Conservation (phyloP, 2,888 invertebrate genomes). For the Heliconius erato region DNA sequence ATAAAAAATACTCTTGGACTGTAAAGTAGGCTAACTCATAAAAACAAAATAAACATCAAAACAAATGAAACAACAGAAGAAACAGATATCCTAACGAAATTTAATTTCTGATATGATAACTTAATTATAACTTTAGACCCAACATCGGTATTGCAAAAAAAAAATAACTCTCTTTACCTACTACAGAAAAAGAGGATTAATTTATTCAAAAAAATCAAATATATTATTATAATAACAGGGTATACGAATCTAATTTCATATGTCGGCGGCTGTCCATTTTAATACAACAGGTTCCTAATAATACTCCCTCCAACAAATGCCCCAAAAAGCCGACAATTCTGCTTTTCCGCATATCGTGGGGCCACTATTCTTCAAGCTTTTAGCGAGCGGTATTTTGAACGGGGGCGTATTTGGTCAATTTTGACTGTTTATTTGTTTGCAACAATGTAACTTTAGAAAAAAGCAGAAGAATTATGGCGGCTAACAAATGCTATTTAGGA, state of each 20-base stretch:
- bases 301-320: slow-evolving; percentile 25
- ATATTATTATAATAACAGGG: neutral
- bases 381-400: slow-evolving; percentile 34
- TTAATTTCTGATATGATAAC: neutral
- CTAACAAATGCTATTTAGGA: too few species aligned
- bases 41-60: too few species aligned
- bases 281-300: slow-evolving; percentile 27
- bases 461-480: too few species aligned
- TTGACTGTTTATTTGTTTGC: neutral
- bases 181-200: neutral
- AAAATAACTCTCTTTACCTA: too few species aligned
- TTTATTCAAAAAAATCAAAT: too few species aligned
- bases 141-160: too few species aligned
- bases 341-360: slow-evolving; percentile 33
- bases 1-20: too few species aligned
- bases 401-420: slow-evolving; percentile 32
- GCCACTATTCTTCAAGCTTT: slow-evolving; percentile 42
- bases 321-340: slow-evolving; percentile 28
- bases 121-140: neutral
- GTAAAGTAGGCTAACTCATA: too few species aligned
- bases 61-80: neutral
- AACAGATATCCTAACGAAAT: neutral
- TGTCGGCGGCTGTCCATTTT: neutral
- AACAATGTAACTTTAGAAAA: too few species aligned
- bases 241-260: neutral